These are phyloP conservation scores for Harpia harpyja DNA, from an alignment of 2,797 vertebrate species.

Conservation along the genomic window DNA sequence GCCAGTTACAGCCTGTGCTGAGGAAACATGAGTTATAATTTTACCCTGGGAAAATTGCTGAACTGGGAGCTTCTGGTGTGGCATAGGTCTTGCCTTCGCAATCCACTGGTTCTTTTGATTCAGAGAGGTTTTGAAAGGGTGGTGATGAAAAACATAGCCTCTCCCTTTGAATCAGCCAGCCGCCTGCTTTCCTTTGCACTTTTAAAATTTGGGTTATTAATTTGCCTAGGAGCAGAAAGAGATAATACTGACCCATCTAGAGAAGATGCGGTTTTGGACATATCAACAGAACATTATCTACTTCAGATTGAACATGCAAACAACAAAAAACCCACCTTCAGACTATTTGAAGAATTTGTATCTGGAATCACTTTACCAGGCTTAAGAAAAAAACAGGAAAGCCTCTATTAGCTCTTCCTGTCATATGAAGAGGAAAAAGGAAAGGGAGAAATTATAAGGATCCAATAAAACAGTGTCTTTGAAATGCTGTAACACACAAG, in stretches of 20 bases:
- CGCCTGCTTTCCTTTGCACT: conserved; percentile 51
- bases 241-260: conserved; percentile 24
- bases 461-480: background rate
- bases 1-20: conserved; percentile 72
- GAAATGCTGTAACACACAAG: background rate
- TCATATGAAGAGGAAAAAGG: background rate
- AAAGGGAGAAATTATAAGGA: background rate
- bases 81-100: conserved; percentile 64
- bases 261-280: background rate
- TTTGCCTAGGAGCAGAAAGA: conserved; percentile 46
- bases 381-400: background rate
- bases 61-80: conserved; percentile 68
- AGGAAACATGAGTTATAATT: conserved; percentile 72
- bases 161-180: conserved; percentile 67
- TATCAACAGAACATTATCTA: background rate
- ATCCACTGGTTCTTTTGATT: conserved; percentile 69
- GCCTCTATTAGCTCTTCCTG: background rate
- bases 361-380: background rate
- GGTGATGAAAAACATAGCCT: conserved; percentile 70
- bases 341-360: background rate
- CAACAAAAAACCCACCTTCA: background rate
- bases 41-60: conserved; percentile 73
- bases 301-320: background rate
- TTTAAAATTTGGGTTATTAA: conserved; percentile 49
- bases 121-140: conserved; percentile 62